Evolutionary conservation across 2,797 vertebrate genomes (phyloP).

Genomic region (Cercopithecus mitis): DNA sequence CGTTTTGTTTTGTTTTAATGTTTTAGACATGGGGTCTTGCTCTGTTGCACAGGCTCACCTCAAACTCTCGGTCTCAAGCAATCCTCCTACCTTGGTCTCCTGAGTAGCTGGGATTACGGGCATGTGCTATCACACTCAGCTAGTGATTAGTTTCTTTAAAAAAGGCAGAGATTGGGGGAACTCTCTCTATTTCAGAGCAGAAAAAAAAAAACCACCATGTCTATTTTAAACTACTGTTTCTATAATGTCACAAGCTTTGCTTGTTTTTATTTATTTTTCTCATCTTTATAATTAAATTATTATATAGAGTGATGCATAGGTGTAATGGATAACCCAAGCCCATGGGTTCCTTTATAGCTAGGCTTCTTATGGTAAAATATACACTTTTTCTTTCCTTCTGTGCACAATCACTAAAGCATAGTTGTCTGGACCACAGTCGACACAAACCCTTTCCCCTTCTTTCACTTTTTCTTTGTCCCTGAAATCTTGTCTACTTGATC

Average conservation of each 20-base stretch:
- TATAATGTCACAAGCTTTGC: neutral
- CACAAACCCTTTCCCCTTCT: neutral
- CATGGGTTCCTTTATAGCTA: neutral
- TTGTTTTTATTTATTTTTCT: constrained; percentile 14
- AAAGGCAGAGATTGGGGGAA: neutral
- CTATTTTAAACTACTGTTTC: neutral
- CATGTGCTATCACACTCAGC: too few species aligned
- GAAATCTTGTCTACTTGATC: neutral
- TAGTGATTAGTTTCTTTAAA: neutral
- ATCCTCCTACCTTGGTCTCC: too few species aligned
- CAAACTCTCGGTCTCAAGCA: too few species aligned
- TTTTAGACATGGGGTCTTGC: too few species aligned
- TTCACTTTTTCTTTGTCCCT: neutral
- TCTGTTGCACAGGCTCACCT: too few species aligned
- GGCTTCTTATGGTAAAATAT: neutral
- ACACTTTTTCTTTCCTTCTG: neutral
- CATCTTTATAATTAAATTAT: neutral
- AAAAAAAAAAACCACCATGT: neutral
- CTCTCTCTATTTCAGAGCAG: neutral
- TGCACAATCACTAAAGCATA: neutral
- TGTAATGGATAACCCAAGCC: neutral
- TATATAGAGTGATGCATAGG: neutral
- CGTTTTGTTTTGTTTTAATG: too few species aligned
- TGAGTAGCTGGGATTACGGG: too few species aligned
- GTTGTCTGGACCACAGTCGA: neutral